Evolutionary conservation across 2,888 invertebrate species (phyloP).

Genomic region (Acleris laterana): DNA sequence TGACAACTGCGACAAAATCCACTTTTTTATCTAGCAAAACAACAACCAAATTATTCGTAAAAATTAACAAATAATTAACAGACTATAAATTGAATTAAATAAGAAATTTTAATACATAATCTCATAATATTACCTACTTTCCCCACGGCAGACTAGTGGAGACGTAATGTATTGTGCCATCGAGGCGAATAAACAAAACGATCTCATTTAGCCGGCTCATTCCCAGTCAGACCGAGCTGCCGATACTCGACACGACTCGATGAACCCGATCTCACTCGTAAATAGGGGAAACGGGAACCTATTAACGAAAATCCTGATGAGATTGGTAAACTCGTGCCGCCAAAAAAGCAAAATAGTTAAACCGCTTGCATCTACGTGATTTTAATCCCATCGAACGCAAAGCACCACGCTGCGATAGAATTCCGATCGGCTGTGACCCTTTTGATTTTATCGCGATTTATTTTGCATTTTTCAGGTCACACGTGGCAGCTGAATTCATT

Average conservation of each 20-base stretch:
- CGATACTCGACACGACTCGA: slow-evolving; percentile 58
- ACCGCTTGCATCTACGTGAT: slow-evolving; percentile 4
- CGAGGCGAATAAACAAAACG: slow-evolving; percentile 58
- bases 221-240: slow-evolving; percentile 52
- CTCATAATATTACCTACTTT: too few species aligned
- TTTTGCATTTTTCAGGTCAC: slow-evolving; percentile 17
- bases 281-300: slow-evolving; percentile 51
- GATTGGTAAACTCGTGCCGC: slow-evolving; percentile 8
- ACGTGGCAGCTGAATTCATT: slow-evolving; percentile 21
- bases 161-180: slow-evolving; percentile 57
- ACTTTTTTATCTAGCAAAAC: too few species aligned
- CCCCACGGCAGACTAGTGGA: slow-evolving; percentile 36
- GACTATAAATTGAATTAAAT: too few species aligned
- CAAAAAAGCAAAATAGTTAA: slow-evolving; percentile 8
- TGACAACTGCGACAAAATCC: too few species aligned
- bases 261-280: slow-evolving; percentile 67
- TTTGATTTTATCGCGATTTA: slow-evolving; percentile 12
- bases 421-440: slow-evolving; percentile 11
- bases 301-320: slow-evolving; percentile 39
- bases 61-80: too few species aligned
- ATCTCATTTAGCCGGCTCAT: slow-evolving; percentile 63
- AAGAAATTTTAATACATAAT: too few species aligned
- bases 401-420: slow-evolving; percentile 3
- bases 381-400: slow-evolving; percentile 14
- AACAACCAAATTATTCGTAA: too few species aligned